Evolutionary conservation across 1,140 invertebrate genomes (phyloP).

Genomic region (Drosophila nikananu): DNA sequence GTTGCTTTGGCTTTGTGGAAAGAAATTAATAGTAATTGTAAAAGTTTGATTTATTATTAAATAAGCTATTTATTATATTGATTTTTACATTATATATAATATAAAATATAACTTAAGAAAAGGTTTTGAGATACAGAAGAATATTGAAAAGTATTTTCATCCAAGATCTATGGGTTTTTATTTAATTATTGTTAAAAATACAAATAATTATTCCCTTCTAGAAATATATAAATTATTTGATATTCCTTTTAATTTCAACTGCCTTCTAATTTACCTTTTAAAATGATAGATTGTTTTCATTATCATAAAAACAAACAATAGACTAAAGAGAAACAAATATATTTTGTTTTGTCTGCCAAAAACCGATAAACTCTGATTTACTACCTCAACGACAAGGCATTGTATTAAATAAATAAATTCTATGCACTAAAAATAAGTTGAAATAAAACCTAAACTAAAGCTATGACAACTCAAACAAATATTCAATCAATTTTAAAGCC

Average conservation of each 20-base stretch:
- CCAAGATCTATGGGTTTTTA: too few species aligned
- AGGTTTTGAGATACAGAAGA: not conserved
- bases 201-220: too few species aligned
- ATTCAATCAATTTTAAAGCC: constrained; percentile 35
- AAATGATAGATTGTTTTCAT: constrained; percentile 7
- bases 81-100: not conserved
- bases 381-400: not conserved
- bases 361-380: constrained; percentile 5
- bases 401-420: constrained; percentile 1
- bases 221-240: too few species aligned
- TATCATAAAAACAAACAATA: not conserved
- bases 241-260: not conserved
- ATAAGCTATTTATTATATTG: too few species aligned
- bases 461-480: constrained; percentile 22
- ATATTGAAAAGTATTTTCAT: not conserved
- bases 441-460: not conserved
- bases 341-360: not conserved
- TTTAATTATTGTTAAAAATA: too few species aligned
- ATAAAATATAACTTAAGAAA: not conserved
- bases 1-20: not conserved
- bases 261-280: not conserved
- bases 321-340: not conserved
- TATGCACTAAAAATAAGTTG: not conserved
- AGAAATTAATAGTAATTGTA: not conserved
- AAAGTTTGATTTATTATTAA: not conserved